phyloP scores from a whole-genome alignment of 2,888 invertebrate genomes.

The Drosophila siamana region DNA sequence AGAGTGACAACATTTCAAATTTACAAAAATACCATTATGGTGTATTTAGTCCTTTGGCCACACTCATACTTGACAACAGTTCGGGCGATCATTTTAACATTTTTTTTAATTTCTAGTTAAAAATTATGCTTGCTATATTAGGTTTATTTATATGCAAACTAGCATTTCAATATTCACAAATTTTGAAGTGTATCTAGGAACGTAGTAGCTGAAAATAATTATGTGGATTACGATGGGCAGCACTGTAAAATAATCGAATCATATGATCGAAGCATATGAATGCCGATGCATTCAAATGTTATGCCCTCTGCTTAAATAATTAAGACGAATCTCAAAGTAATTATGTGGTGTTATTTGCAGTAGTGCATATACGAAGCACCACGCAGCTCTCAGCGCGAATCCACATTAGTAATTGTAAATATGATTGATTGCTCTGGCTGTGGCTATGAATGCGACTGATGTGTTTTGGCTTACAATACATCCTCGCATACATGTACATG shows the following conservation, averaged over 20 bases:
- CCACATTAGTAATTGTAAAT: slow-evolving; percentile 27
- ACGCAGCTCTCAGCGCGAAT: neutral
- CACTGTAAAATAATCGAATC: slow-evolving; percentile 3
- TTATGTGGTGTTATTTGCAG: neutral
- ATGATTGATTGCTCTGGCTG: slow-evolving; percentile 51
- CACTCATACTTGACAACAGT: neutral
- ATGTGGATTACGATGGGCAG: neutral
- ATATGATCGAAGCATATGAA: neutral
- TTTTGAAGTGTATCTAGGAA: neutral
- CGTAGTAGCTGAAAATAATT: neutral
- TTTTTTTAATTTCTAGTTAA: no score
- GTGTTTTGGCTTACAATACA: slow-evolving; percentile 1
- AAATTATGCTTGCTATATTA: no score
- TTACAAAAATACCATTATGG: neutral
- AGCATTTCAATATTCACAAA: no score
- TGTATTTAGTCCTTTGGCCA: neutral
- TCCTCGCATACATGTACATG: neutral
- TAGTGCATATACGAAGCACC: neutral
- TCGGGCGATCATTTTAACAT: neutral
- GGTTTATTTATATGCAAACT: no score
- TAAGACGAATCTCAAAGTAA: slow-evolving; percentile 5
- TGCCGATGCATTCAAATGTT: slow-evolving; percentile 2
- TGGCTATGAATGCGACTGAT: slow-evolving; percentile 4
- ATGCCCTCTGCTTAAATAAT: neutral
- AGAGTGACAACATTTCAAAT: slow-evolving; percentile 7